Percentiles rank a stretch among this genome's conserved stretches.
Conservation (phyloP, 2,113 vertebrate species). For the Desmodus rotundus region DNA sequence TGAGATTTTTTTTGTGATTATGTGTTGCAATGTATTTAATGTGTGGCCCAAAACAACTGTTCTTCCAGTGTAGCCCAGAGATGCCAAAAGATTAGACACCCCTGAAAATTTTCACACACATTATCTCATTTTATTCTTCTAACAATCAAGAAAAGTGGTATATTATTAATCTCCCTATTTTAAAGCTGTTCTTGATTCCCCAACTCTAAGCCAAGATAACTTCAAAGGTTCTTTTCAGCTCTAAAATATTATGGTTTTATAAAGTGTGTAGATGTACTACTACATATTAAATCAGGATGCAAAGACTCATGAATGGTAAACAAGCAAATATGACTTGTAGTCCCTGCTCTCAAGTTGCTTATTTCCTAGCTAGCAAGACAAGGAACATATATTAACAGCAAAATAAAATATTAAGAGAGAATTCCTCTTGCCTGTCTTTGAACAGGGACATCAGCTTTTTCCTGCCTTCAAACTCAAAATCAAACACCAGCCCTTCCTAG, state of each 20-base stretch:
- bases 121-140: neutral
- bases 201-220: slow-evolving; percentile 9
- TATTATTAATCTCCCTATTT: slow-evolving; percentile 29
- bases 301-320: neutral
- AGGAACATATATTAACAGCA: neutral
- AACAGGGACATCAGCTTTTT: neutral
- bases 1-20: too few relatives aligned
- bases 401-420: slow-evolving; percentile 18
- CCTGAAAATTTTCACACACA: neutral
- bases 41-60: too few relatives aligned
- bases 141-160: neutral
- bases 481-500: neutral
- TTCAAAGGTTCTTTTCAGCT: neutral
- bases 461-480: neutral
- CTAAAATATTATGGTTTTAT: slow-evolving; percentile 14
- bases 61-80: too few relatives aligned
- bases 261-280: neutral
- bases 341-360: neutral
- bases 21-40: too few relatives aligned
- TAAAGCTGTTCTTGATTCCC: slow-evolving; percentile 8
- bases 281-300: neutral
- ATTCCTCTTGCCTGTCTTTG: neutral
- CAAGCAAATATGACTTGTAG: neutral
- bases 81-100: too few relatives aligned
- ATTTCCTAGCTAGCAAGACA: neutral